A percentile compares a stretch with the other conserved stretches of the same genome.
These are phyloP conservation scores for Bryconaethiops microstoma DNA, from an alignment of 2,797 vertebrate species.

Conservation along the genomic window DNA sequence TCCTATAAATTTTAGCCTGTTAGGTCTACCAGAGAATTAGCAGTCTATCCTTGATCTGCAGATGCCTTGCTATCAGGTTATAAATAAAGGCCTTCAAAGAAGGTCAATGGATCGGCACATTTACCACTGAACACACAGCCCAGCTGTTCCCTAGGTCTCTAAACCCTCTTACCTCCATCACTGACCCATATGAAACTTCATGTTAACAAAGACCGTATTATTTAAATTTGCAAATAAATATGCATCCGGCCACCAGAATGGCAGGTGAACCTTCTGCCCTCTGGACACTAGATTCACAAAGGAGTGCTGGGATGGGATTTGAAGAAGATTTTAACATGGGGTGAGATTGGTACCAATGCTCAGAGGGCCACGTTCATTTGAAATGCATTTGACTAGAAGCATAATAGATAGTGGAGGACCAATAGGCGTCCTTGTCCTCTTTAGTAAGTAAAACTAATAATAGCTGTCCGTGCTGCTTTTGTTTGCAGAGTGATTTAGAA, in stretches of 20 bases:
- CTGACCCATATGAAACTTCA: constrained; percentile 15
- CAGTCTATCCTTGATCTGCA: not conserved
- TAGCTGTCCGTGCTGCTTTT: not conserved
- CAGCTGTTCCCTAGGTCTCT: constrained; percentile 25
- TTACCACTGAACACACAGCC: not conserved
- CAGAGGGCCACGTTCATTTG: not conserved
- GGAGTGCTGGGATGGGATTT: not conserved
- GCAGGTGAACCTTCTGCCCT: not conserved
- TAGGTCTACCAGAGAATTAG: not conserved
- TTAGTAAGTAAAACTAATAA: not conserved
- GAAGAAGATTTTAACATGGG: not conserved
- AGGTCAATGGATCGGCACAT: not conserved
- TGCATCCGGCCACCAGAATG: constrained; percentile 13
- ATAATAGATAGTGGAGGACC: not conserved
- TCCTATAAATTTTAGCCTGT: too few relatives aligned
- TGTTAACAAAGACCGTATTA: constrained; percentile 28
- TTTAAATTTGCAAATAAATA: constrained; percentile 35
- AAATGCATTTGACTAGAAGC: not conserved
- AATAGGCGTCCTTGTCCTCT: too few relatives aligned
- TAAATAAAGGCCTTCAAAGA: not conserved
- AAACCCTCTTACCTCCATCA: constrained; percentile 7
- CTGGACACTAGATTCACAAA: not conserved
- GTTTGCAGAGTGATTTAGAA: not conserved
- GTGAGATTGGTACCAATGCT: not conserved
- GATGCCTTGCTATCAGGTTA: not conserved